A percentile compares a stretch with the other conserved stretches of the same genome.
phyloP scores from a whole-genome alignment of 2,113 vertebrate species.

The Eleginops maclovinus region DNA sequence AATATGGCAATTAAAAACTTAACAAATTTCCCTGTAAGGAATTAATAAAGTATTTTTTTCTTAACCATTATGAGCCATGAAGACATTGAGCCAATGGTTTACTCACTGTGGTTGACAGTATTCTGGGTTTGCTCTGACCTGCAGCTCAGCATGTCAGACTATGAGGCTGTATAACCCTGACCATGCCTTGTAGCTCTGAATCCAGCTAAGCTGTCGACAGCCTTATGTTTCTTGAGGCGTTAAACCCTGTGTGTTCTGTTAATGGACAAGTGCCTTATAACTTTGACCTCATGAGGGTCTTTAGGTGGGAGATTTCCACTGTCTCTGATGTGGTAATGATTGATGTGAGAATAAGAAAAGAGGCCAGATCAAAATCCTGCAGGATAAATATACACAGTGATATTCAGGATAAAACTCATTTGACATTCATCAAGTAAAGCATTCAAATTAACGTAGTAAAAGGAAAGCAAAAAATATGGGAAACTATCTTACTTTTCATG shows the following conservation, averaged over 20 bases:
- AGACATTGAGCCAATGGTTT: background rate
- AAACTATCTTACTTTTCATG: background rate
- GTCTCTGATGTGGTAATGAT: slow-evolving; percentile 18
- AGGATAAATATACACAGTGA: background rate
- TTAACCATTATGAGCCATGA: background rate
- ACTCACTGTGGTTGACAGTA: slow-evolving; percentile 1
- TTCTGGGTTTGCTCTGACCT: background rate
- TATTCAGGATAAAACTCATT: no score
- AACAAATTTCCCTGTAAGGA: no score
- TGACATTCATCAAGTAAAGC: no score
- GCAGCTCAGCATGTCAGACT: background rate
- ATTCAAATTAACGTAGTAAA: no score
- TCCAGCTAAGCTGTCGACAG: background rate
- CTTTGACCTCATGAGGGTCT: background rate
- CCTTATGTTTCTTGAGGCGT: background rate
- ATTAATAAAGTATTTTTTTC: no score
- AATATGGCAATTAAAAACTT: no score
- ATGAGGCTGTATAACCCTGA: background rate
- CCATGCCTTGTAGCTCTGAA: background rate
- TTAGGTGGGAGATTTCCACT: slow-evolving; percentile 4
- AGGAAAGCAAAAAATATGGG: background rate
- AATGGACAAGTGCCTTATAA: slow-evolving; percentile 8
- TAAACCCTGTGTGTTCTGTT: background rate
- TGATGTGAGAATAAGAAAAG: slow-evolving; percentile 15
- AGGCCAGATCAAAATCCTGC: background rate